Base-by-base conservation (phyloP, 2,113 vertebrate genomes). In the Hystrix cristata region DNA sequence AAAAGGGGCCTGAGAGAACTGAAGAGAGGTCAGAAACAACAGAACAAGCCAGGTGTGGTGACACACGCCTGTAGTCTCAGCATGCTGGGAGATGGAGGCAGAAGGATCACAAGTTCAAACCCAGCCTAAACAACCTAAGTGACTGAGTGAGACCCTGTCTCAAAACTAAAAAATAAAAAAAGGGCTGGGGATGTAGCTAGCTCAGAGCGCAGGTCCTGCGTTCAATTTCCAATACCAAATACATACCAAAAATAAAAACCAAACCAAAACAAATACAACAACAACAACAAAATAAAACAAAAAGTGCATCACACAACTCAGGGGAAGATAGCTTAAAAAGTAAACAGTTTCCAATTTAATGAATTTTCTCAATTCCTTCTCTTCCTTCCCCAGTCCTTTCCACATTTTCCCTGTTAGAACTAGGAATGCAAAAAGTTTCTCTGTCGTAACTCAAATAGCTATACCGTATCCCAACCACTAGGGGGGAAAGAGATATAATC, bases 391-490 rank as follows among this genome's bases (percentile, higher is more conserved):
- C 18, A 46, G 72, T 86, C 25, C 46, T 67, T 82, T 72, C 72
- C 64, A 95, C 23, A 93, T n/a, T 76, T 81, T 57, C 18, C 13
- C 25, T 74, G 21, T 48, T 93, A 59, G 93, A 93, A 94, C 6
- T 38, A 71, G n/a, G 43, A 93, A 93, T 10, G 51, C 55, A 90
- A 90, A 92, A 95, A 72, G 34, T 76, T 90, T 91, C 46, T 60
- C 88, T 86, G 4, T 81, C 31, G 38, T 90, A 85, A 90, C 67
- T 83, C 31, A 71, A 57, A 82, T 10, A 93, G 53, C 25, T 87
- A 87, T 21, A 93, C 21, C 76, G 59, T 76, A 90, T 59, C 53
- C 69, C 60, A 90, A 86, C 21, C 51, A 82, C 72, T 46, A 67
- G 25, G 3, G 23, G 87, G 29, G 23, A 87, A 94, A 91, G 72